Evolutionary conservation across 2,888 invertebrate genomes (phyloP).

Genomic region (Frankliniella fusca): DNA sequence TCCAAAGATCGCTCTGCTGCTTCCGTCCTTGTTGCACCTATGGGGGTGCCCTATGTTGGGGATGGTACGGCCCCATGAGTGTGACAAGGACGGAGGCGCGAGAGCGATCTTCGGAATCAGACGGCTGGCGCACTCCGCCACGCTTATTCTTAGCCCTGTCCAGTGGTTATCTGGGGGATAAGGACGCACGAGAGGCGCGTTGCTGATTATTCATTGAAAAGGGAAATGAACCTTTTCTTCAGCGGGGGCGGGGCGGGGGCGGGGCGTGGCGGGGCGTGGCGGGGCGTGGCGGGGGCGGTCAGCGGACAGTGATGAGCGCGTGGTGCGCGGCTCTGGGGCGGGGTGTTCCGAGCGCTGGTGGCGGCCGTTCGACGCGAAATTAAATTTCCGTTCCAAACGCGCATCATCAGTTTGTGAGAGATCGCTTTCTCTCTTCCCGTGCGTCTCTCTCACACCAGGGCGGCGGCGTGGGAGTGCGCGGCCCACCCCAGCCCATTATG

Average conservation of each 20-base stretch:
- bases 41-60: no score
- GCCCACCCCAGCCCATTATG: no score
- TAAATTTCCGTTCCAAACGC: conserved; percentile 24
- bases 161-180: conserved; percentile 5
- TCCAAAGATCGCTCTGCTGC: no score
- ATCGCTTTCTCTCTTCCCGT: not conserved
- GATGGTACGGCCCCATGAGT: no score
- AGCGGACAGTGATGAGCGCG: not conserved
- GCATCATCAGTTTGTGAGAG: conserved; percentile 20
- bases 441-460: not conserved
- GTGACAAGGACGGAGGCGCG: no score
- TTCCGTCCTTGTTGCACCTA: no score
- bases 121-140: not conserved
- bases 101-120: no score
- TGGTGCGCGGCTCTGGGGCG: not conserved
- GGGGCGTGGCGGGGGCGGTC: not conserved
- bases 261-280: not conserved
- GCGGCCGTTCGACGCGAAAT: conserved; percentile 12
- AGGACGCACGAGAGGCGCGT: not conserved
- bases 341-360: not conserved
- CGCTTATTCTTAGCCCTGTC: not conserved
- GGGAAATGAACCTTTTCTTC: conserved; percentile 22
- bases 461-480: not conserved
- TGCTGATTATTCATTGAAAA: conserved; percentile 22
- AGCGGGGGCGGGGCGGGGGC: not conserved